phyloP scores from a whole-genome alignment of 1,140 invertebrate species.

The Drosophila jambulina region DNA sequence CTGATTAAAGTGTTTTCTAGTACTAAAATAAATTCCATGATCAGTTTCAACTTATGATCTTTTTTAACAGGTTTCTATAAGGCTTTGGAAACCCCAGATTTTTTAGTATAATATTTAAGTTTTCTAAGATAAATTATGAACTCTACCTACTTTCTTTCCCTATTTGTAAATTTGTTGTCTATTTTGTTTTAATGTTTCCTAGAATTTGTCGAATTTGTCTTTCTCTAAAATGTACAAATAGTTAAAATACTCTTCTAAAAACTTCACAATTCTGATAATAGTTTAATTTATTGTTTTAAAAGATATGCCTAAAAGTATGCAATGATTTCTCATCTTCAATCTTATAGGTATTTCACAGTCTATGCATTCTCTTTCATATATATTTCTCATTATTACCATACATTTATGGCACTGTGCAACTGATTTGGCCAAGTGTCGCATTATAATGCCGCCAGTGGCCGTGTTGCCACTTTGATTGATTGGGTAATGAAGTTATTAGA shows the following conservation, averaged over 20 bases:
- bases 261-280: not conserved
- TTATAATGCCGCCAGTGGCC: constrained; percentile 61
- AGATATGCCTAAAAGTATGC: not conserved
- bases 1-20: too few species aligned
- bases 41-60: too few species aligned
- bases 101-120: too few species aligned
- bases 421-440: constrained; percentile 58
- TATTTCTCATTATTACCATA: not conserved
- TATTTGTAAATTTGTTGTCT: too few species aligned
- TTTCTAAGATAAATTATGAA: too few species aligned
- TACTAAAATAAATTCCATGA: too few species aligned
- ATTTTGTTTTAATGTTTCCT: too few species aligned
- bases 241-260: not conserved
- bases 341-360: not conserved
- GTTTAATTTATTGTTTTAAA: not conserved
- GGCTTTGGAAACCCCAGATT: too few species aligned
- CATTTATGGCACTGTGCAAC: constrained; percentile 42
- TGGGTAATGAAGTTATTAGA: constrained; percentile 77
- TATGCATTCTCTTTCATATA: not conserved
- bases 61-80: too few species aligned
- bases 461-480: constrained; percentile 74
- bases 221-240: not conserved
- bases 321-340: too few species aligned
- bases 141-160: too few species aligned
- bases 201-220: rapidly evolving